These are phyloP conservation scores for Macaca fascicularis DNA, from an alignment of 2,113 vertebrate genomes.

Conservation along the genomic window DNA sequence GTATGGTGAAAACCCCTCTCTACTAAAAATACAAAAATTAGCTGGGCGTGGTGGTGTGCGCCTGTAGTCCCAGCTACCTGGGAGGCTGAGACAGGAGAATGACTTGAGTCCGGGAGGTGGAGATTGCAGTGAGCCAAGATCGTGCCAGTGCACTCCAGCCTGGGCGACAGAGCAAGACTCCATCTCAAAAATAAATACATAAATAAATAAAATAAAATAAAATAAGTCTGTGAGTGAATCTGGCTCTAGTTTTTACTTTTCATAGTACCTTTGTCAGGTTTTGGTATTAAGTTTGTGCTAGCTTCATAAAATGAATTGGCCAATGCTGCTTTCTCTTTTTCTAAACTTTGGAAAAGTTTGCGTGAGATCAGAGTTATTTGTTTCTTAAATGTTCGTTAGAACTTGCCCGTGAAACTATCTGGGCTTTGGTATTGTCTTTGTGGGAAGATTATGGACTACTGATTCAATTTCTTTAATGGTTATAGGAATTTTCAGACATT, in stretches of 20 bases:
- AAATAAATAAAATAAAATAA: no score
- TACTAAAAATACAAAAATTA: no score
- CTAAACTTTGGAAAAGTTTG: constrained; percentile 25
- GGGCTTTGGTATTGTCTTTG: not conserved
- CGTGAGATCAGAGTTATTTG: not conserved
- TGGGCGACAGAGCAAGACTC: no score
- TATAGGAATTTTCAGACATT: constrained; percentile 27
- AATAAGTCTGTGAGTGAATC: not conserved
- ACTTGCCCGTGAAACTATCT: not conserved
- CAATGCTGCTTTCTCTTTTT: constrained; percentile 6
- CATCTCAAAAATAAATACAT: no score
- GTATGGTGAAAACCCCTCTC: no score
- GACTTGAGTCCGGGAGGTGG: no score
- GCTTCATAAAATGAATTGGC: not conserved
- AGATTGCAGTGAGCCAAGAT: no score
- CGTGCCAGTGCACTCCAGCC: no score
- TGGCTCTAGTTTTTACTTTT: constrained; percentile 21
- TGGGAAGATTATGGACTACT: not conserved
- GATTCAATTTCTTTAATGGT: constrained; percentile 6
- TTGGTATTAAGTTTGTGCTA: constrained; percentile 1
- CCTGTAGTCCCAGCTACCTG: no score
- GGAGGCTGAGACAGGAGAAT: no score
- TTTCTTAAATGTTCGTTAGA: constrained; percentile 44
- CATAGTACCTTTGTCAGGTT: not conserved
- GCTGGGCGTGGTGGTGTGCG: no score